Evolutionary conservation across 2,113 vertebrate species (phyloP), one percentile per base, ranked within the genome.

Genomic region (Solenodon paradoxus): DNA sequence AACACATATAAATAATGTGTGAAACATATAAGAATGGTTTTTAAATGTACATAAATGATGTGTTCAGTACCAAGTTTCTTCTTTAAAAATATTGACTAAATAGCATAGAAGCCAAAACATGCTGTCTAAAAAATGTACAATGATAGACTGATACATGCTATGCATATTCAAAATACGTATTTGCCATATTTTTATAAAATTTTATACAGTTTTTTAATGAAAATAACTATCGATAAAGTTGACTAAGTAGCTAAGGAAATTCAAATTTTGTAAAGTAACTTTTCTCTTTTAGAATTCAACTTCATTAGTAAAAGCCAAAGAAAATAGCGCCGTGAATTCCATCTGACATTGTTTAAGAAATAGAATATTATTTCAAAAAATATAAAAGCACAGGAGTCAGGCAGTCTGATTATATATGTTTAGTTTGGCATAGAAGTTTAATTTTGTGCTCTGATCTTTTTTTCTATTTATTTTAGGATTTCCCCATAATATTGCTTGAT

Each of bases 381-480:
- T 59, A n/a, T 19, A 40, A 68, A 64, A 38, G 5, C 5, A 72
- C 30, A 78, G 26, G 51, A 72, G 45, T 74, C 61, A 93, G 42
- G 19, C 5, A 35, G 17, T 80, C 57, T 69, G 1, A 59, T 4
- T 6, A 12, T 78, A 40, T 77, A 0, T 57, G 9, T 64, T 57
- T 68, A 88, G 9, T 49, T 35, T 82, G 38, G n/a, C 11, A 49
- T 9, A 51, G 32, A 78, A 32, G 7, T 77, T 79, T 72, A 38
- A 40, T 81, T 85, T 59, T 92, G 4, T 49, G 17, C 28, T 72
- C 49, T 77, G 30, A 86, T 85, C 16, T 81, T 84, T 40, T 20
- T 81, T 71, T n/a, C 4, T 92, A 51, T 81, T 92, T 83, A 95
- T 45, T 80, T 93, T 85, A 71, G 42, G 17, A 35, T 38, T 83